Evolutionary conservation across 2,797 vertebrate genomes (phyloP).

Genomic region (Chrysocyon brachyurus): DNA sequence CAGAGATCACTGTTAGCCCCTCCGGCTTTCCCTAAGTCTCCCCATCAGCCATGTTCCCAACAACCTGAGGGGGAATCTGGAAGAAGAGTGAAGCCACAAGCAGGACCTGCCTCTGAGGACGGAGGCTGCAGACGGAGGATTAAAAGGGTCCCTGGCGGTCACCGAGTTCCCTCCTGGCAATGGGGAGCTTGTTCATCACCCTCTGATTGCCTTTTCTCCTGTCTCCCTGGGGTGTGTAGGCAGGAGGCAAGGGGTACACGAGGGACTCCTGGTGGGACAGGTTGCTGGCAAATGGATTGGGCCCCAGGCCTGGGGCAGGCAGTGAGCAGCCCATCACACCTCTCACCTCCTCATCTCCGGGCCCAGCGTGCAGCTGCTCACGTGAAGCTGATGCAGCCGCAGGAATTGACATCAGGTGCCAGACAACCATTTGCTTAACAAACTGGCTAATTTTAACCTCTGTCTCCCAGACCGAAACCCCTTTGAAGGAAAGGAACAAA

Average conservation of each 20-base stretch:
- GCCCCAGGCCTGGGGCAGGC: neutral
- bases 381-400: neutral
- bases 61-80: neutral
- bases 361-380: neutral
- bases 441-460: conserved; percentile 83
- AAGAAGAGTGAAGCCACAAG: neutral
- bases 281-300: conserved; percentile 6
- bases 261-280: conserved; percentile 38
- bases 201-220: conserved; percentile 43
- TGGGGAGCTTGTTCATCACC: neutral
- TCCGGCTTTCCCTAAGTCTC: neutral
- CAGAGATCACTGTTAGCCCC: neutral
- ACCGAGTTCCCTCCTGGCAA: neutral
- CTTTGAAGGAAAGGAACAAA: conserved; percentile 54
- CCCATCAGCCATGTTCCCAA: neutral
- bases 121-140: neutral
- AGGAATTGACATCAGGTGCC: conserved; percentile 50
- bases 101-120: neutral
- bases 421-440: conserved; percentile 75
- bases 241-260: conserved; percentile 40
- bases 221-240: conserved; percentile 15
- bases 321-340: neutral
- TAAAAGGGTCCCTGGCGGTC: neutral
- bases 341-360: neutral
- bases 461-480: conserved; percentile 65